Percentiles rank a stretch among this genome's conserved stretches.
phyloP scores from a whole-genome alignment of 1,140 invertebrate genomes.

The Brachionus koreanus region DNA sequence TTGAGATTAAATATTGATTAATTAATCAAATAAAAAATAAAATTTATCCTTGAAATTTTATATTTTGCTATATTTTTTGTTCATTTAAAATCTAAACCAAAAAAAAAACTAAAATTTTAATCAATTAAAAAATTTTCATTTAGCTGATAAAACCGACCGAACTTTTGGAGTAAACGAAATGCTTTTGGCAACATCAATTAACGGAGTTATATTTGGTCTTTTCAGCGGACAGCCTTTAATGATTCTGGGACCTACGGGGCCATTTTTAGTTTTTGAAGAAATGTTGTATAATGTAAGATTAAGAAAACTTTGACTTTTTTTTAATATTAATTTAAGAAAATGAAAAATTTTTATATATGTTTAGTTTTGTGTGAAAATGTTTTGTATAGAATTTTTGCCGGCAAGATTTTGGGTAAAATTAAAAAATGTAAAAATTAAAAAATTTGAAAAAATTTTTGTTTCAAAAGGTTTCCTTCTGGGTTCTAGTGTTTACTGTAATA shows the following conservation, averaged over 20 bases:
- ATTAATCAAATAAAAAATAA: too few species aligned
- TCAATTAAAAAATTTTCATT: too few species aligned
- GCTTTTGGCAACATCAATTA: slow-evolving; percentile 71
- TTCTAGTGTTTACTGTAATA: slow-evolving; percentile 74
- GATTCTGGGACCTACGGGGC: slow-evolving; percentile 88
- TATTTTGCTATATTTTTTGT: too few species aligned
- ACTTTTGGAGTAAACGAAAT: slow-evolving; percentile 88
- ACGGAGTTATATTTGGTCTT: slow-evolving; percentile 78
- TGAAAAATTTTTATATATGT: neutral
- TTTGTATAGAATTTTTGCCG: slow-evolving; percentile 38
- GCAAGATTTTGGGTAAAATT: slow-evolving; percentile 33
- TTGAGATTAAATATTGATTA: too few species aligned
- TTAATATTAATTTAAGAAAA: neutral
- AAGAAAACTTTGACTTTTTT: neutral
- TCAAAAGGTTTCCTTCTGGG: slow-evolving; percentile 78
- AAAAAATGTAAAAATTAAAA: neutral
- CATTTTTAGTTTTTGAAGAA: slow-evolving; percentile 85
- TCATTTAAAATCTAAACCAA: too few species aligned
- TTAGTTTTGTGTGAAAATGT: slow-evolving; percentile 36
- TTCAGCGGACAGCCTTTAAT: slow-evolving; percentile 82
- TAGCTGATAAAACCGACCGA: slow-evolving; percentile 78
- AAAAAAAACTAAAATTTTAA: too few species aligned
- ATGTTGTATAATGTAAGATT: slow-evolving; percentile 67
- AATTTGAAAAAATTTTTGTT: too few species aligned
- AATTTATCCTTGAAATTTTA: too few species aligned